Percentiles rank a stretch among this genome's conserved stretches.
These are phyloP conservation scores for Epistrophe grossulariae DNA, from an alignment of 2,888 invertebrate species.

Conservation along the genomic window DNA sequence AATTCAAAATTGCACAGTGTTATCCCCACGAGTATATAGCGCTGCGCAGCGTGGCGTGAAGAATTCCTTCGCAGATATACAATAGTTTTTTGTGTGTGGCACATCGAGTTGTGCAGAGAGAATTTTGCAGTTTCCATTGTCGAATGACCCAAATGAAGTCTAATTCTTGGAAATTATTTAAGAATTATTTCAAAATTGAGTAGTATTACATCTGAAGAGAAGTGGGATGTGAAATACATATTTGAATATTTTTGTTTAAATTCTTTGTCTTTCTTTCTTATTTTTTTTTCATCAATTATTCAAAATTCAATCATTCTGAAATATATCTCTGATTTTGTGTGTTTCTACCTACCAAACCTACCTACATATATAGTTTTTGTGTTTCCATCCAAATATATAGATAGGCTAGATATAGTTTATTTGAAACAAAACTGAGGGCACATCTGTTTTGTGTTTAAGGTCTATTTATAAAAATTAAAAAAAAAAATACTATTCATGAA, in stretches of 20 bases:
- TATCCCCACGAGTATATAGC: not conserved
- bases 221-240: not conserved
- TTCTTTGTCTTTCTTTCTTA: not conserved
- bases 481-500: conserved; percentile 20
- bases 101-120: not conserved
- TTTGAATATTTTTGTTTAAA: not conserved
- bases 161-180: conserved; percentile 8
- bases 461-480: conserved; percentile 38
- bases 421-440: conserved; percentile 8
- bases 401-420: no score
- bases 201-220: not conserved
- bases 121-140: conserved; percentile 23
- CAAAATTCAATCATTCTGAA: conserved; percentile 19
- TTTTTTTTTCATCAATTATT: not conserved
- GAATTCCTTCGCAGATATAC: conserved; percentile 21
- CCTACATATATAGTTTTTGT: not conserved
- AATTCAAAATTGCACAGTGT: conserved; percentile 52
- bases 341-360: not conserved
- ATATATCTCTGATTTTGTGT: not conserved
- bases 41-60: not conserved
- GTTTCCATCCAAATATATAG: not conserved
- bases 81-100: not conserved
- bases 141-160: conserved; percentile 29
- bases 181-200: conserved; percentile 11
- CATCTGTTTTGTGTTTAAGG: conserved; percentile 53